Base-by-base conservation (phyloP, 2,888 invertebrate genomes). In the Athrips mouffetella region DNA sequence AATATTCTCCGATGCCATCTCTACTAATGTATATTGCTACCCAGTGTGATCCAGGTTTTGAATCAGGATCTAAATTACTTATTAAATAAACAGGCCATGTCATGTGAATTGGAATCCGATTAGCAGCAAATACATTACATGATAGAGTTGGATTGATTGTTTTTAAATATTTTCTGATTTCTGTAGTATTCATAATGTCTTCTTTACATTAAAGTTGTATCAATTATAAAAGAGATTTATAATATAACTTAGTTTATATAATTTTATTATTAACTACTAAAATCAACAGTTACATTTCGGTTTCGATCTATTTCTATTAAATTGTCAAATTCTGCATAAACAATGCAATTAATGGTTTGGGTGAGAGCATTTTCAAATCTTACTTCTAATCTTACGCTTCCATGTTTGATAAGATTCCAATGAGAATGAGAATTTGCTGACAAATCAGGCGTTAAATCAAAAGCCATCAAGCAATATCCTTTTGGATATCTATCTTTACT, bases 291-390 rank as follows among this genome's bases (percentile, higher is more conserved):
- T 11, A 53, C 27, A 40, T 50, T 39, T 7, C 48, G 39, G 16
- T 49, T 45, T 33, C 50, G 56, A 51, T 55, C 52, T 47, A 55
- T 54, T 55, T 57, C 57, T 44, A 60, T 55, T 10, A 59, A 40
- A 52, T 58, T 58, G 50, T 58, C 54, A 41, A 60, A 62, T 27
- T 60, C 51, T 1, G 57, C 58, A 44, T 60, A 60, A 23, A 59
- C 52, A 37, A 62, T 54, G 40, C 56, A 58, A 31, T 59, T 60
- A 31, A 62, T 48, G 7, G 59, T 63, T 49, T 54, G 27, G 8
- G 48, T 31, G 11, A 60, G 51, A 49, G 60, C 20, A 20, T 49
- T 25, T 44, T 60, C 61, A 53, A 59, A 60, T 3, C 55, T 50
- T 31, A 60, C 54, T 52, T 60, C 58, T 35, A 58, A 39, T 30